Conservation (phyloP, 2,113 vertebrate genomes). For the Heterochromis multidens region DNA sequence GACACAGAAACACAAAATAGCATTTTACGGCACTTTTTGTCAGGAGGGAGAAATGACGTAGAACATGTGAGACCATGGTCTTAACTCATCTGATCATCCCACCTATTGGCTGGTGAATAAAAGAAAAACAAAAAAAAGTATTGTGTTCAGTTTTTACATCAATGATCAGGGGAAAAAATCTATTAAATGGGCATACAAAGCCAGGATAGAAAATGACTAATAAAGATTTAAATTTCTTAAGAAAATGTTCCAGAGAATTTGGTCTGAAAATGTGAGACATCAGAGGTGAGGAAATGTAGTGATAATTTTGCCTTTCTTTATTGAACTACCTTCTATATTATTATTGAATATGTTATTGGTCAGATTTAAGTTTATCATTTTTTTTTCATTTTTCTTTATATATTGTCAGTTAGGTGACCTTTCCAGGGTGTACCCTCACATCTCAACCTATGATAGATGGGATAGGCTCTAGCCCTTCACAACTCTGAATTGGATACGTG, state of each 20-base stretch:
- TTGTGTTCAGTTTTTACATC: not conserved
- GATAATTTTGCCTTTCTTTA: too few species aligned
- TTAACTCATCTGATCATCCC: not conserved
- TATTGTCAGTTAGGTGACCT: not conserved
- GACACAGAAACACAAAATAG: conserved; percentile 29
- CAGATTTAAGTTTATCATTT: too few species aligned
- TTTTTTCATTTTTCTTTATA: too few species aligned
- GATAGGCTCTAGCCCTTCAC: not conserved
- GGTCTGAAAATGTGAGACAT: too few species aligned
- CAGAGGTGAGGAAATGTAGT: too few species aligned
- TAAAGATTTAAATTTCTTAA: not conserved
- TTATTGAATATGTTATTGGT: too few species aligned
- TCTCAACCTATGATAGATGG: not conserved
- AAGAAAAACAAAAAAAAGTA: not conserved
- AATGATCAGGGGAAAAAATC: not conserved
- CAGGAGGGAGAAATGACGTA: not conserved
- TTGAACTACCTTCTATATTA: too few species aligned
- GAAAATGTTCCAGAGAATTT: not conserved
- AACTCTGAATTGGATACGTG: too few species aligned
- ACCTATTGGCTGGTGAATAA: not conserved
- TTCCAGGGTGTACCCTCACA: not conserved
- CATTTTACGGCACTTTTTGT: conserved; percentile 59
- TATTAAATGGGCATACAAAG: not conserved
- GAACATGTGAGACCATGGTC: not conserved
- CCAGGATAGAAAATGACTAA: not conserved